Conservation (phyloP, 2,797 vertebrate species). For the Gymnothorax reevesii region DNA sequence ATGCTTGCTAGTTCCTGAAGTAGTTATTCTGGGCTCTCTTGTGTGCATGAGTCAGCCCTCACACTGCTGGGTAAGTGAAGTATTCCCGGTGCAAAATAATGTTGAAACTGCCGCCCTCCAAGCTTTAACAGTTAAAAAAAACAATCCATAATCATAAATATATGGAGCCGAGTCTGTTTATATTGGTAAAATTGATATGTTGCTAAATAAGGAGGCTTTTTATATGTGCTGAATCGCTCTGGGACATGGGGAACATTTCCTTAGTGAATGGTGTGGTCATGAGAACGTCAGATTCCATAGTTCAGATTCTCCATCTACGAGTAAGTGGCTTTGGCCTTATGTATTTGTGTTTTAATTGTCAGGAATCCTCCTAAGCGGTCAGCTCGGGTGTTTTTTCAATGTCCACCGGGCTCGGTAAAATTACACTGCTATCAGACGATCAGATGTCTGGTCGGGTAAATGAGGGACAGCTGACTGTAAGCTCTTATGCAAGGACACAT, state of each 20-base stretch:
- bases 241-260: not conserved
- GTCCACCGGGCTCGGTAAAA: not conserved
- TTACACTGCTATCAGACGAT: not conserved
- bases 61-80: not conserved
- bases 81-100: not conserved
- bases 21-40: conserved; percentile 15
- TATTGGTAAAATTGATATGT: not conserved
- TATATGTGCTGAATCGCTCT: not conserved
- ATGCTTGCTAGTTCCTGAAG: conserved; percentile 17
- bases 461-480: not conserved
- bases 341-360: not conserved
- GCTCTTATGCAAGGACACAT: not conserved
- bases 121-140: not conserved
- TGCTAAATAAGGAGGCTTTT: not conserved
- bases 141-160: not conserved
- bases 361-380: not conserved
- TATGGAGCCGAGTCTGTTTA: not conserved
- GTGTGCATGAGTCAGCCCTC: conserved; percentile 20
- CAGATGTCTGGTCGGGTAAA: not conserved
- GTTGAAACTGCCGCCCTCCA: not conserved
- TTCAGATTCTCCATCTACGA: not conserved
- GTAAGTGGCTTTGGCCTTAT: not conserved
- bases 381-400: not conserved
- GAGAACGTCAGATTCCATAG: not conserved
- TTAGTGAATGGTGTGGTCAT: not conserved